Conservation (phyloP, 2,888 invertebrate species). For the Blera fallax region DNA sequence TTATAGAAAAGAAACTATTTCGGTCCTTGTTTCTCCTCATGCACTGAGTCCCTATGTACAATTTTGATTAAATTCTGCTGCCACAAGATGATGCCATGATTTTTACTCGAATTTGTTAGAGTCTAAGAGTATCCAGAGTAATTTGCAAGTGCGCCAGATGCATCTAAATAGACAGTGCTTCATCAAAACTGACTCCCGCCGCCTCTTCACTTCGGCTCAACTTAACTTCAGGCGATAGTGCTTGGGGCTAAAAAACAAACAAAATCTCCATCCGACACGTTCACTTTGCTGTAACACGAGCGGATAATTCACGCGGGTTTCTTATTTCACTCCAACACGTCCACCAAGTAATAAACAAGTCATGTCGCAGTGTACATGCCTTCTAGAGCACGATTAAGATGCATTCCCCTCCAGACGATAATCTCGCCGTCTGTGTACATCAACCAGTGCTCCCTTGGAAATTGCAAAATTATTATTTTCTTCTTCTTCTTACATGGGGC, state of each 20-base stretch:
- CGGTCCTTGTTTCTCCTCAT: no score
- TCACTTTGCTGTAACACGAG: constrained; percentile 48
- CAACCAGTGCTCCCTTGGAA: not conserved
- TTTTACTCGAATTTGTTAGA: no score
- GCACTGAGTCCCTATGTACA: no score
- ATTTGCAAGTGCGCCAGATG: no score
- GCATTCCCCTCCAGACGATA: not conserved
- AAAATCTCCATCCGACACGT: constrained; percentile 46
- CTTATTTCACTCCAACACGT: constrained; percentile 53
- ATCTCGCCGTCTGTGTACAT: not conserved
- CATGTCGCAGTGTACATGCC: constrained; percentile 52
- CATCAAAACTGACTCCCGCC: no score
- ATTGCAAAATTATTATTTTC: constrained; percentile 6
- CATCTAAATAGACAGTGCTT: no score
- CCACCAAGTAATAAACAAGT: constrained; percentile 49
- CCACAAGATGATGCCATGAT: no score
- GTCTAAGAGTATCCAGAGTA: no score
- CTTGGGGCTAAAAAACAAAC: not conserved
- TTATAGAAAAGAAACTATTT: no score
- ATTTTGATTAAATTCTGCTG: no score
- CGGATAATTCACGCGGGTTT: constrained; percentile 68
- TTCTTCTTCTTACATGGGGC: not conserved
- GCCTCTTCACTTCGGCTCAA: no score
- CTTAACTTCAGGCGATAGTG: not conserved
- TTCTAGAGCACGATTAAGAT: constrained; percentile 26